Percentiles rank a stretch among this genome's conserved stretches.
phyloP scores from a whole-genome alignment of 2,888 invertebrate genomes.

The Arge pagana region DNA sequence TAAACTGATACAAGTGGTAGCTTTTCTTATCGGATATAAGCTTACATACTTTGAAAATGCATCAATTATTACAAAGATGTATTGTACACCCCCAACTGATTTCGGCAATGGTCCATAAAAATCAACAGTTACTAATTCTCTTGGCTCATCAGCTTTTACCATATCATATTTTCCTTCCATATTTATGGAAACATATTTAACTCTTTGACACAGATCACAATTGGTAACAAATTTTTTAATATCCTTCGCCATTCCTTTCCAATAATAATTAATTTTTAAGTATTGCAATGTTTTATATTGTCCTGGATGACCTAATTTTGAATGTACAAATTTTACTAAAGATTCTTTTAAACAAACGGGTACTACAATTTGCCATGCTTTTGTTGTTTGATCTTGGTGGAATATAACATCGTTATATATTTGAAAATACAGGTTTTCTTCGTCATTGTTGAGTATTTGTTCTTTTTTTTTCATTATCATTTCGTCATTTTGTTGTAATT shows the following conservation, averaged over 20 bases:
- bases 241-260: background rate
- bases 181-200: background rate
- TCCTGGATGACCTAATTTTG: slow-evolving; percentile 5
- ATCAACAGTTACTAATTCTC: slow-evolving; percentile 26
- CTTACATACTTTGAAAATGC: slow-evolving; percentile 19
- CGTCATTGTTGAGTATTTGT: background rate
- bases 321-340: background rate
- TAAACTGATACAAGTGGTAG: slow-evolving; percentile 14
- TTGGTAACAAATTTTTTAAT: slow-evolving; percentile 4
- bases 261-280: slow-evolving; percentile 4
- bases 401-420: background rate
- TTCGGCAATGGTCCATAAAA: slow-evolving; percentile 27
- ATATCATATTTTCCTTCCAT: slow-evolving; percentile 9
- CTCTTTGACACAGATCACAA: slow-evolving; percentile 9
- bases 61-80: slow-evolving; percentile 25
- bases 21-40: slow-evolving; percentile 24
- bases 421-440: slow-evolving; percentile 3
- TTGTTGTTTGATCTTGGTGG: slow-evolving; percentile 7
- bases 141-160: slow-evolving; percentile 8
- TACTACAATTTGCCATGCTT: slow-evolving; percentile 2
- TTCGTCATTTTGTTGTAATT: slow-evolving; percentile 9
- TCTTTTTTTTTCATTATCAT: slow-evolving; percentile 3
- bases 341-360: background rate
- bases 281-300: slow-evolving; percentile 6
- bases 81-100: slow-evolving; percentile 5